Evolutionary conservation across 2,888 invertebrate species (phyloP).

Genomic region (Ectobius pallidus): DNA sequence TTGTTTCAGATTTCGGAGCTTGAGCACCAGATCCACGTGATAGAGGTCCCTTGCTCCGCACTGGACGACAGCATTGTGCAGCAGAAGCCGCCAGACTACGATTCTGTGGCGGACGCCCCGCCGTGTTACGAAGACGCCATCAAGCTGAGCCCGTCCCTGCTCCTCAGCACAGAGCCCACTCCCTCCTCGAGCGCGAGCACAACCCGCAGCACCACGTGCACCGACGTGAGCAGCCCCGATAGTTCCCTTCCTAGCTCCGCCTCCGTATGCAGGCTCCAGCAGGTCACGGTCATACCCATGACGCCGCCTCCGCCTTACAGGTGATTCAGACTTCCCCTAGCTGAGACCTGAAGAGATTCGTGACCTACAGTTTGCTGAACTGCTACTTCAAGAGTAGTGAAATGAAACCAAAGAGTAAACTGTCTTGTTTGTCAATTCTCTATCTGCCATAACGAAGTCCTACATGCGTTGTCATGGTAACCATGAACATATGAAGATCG

Average conservation of each 20-base stretch:
- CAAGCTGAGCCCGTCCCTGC: constrained; percentile 67
- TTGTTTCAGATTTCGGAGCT: constrained; percentile 23
- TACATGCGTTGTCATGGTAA: no score
- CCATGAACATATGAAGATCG: no score
- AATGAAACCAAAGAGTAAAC: no score
- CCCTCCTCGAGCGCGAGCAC: constrained; percentile 16
- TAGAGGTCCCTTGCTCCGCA: constrained; percentile 61
- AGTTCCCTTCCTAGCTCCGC: background rate
- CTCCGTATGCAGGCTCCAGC: background rate
- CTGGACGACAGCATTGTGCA: constrained; percentile 47
- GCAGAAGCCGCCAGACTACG: constrained; percentile 76
- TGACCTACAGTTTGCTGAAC: no score
- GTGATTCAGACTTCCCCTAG: constrained; percentile 21
- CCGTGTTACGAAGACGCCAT: constrained; percentile 77
- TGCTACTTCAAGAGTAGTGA: no score
- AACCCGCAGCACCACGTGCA: background rate
- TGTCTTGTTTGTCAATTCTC: no score
- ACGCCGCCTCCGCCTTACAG: constrained; percentile 38
- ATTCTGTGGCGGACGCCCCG: constrained; percentile 69
- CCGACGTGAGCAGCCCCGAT: background rate
- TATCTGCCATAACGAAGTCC: no score
- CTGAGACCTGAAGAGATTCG: background rate
- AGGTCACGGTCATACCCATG: background rate
- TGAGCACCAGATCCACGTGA: constrained; percentile 60
- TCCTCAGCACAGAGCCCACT: constrained; percentile 52